phyloP scores from a whole-genome alignment of 2,797 vertebrate species.

The Eulemur mongoz region DNA sequence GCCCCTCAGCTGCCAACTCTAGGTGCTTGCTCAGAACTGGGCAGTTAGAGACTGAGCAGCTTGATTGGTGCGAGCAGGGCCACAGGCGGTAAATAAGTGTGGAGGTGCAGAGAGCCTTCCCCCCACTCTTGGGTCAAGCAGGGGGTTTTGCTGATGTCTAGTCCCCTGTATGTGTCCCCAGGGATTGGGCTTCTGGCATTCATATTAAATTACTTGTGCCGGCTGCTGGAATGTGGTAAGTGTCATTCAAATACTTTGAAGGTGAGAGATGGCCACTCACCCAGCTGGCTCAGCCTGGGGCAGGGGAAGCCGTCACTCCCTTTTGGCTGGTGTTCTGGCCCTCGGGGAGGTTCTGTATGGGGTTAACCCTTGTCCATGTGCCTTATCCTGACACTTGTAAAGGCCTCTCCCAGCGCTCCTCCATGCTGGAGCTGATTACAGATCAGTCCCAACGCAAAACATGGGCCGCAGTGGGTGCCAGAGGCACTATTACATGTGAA shows the following conservation, averaged over 20 bases:
- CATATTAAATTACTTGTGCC: not conserved
- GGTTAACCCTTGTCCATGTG: not conserved
- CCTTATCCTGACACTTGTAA: not conserved
- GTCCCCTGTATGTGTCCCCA: not conserved
- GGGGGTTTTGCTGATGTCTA: not conserved
- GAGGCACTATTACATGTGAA: not conserved
- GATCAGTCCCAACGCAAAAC: not conserved
- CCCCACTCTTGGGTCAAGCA: not conserved
- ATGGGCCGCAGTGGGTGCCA: not conserved
- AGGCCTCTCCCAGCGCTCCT: not conserved
- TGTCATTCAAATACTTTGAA: constrained; percentile 11
- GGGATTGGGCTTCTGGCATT: not conserved
- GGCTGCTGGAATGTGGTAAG: not conserved
- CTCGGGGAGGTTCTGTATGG: not conserved
- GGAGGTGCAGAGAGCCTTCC: not conserved
- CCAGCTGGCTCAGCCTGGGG: not conserved
- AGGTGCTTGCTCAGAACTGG: not conserved
- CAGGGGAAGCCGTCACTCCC: not conserved
- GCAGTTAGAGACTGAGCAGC: not conserved
- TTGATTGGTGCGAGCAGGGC: not conserved
- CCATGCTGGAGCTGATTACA: not conserved
- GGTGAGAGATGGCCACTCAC: not conserved
- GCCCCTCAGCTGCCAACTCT: not conserved
- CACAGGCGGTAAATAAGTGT: not conserved
- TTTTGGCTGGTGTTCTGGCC: not conserved